Base-by-base conservation (phyloP, 1,140 invertebrate genomes). In the Heliconius hermathena region DNA sequence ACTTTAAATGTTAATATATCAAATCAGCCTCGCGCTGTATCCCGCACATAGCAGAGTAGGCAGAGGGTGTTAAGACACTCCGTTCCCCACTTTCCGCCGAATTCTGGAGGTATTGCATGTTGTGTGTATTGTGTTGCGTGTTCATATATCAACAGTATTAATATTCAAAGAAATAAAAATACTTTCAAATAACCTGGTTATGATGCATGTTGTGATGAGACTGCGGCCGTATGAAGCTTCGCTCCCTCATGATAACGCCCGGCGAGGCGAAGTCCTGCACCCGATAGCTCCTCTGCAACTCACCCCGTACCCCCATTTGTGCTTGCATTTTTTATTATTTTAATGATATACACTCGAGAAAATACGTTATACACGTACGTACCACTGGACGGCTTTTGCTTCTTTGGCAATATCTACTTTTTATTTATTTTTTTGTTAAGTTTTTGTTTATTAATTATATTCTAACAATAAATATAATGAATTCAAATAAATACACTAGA, bases 161-260 rank as follows among this genome's bases (percentile, higher is more conserved):
- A 57, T 9, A 22, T 57, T 46, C 41, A 20, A 52, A 18, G 20
- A 52, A 6, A 52, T 52, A 52, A 4, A 52, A 52, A 52, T 18
- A 5, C 5, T 52, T 18, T 52, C 5, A 52, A 83, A 73, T 74
- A 82, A 95, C 94, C 93, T 95, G 94, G 88, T 93, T 92, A 89
- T 95, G 94, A 90, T 95, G 93, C 90, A 94, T 93, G 79, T 94
- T 93, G 83, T 96, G 95, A 85, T 96, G 95, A 72, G 95, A 95
- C 78, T 95, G 95, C 60, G 95, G 95, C 70, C 96, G 93, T 70
- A 96, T 93, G 88, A 96, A 96, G 84, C 95, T 96, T 79, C 96
- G 93, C 90, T 96, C 96, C 79, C 96, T 87, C 88, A 95, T 95
- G 85, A 96, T 96, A 82, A 95, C 91, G 82, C 95, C 95, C 66